Percentiles rank a stretch among this genome's conserved stretches.
phyloP scores from a whole-genome alignment of 1,140 invertebrate genomes.

The Drosophila elegans region DNA sequence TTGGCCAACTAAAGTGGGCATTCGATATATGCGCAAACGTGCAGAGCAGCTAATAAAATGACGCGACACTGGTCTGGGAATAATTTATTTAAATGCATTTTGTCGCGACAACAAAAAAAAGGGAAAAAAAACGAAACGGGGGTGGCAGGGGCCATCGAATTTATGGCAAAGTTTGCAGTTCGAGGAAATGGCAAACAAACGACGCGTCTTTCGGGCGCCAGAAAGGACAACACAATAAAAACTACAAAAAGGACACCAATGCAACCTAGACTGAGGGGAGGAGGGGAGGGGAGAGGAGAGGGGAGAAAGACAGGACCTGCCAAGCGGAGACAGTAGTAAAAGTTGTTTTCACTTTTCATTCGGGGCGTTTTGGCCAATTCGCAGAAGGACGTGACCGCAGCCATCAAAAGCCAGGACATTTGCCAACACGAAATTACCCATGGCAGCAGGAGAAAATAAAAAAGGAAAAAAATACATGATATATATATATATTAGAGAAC shows the following conservation, averaged over 20 bases:
- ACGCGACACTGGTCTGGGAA: slow-evolving; percentile 79
- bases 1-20: slow-evolving; percentile 31
- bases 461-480: not conserved
- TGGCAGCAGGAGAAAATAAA: slow-evolving; percentile 9
- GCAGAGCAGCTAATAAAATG: slow-evolving; percentile 73
- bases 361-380: slow-evolving; percentile 57
- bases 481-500: no score
- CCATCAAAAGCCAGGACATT: slow-evolving; percentile 51
- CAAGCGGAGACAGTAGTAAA: slow-evolving; percentile 61
- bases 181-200: slow-evolving; percentile 81
- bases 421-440: slow-evolving; percentile 54
- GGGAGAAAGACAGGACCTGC: not conserved
- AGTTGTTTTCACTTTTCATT: slow-evolving; percentile 84
- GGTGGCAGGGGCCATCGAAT: slow-evolving; percentile 59
- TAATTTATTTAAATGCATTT: slow-evolving; percentile 85
- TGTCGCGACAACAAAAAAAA: slow-evolving; percentile 69
- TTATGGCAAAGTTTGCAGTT: slow-evolving; percentile 75
- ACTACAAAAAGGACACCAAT: slow-evolving; percentile 46
- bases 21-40: slow-evolving; percentile 22
- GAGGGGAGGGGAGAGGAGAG: no score
- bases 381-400: slow-evolving; percentile 67
- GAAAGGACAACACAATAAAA: slow-evolving; percentile 31
- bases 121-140: slow-evolving; percentile 23
- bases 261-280: slow-evolving; percentile 34
- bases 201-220: slow-evolving; percentile 70